These are phyloP conservation scores for Myiotriccus ornatus DNA, from an alignment of 2,797 vertebrate genomes.

Conservation along the genomic window DNA sequence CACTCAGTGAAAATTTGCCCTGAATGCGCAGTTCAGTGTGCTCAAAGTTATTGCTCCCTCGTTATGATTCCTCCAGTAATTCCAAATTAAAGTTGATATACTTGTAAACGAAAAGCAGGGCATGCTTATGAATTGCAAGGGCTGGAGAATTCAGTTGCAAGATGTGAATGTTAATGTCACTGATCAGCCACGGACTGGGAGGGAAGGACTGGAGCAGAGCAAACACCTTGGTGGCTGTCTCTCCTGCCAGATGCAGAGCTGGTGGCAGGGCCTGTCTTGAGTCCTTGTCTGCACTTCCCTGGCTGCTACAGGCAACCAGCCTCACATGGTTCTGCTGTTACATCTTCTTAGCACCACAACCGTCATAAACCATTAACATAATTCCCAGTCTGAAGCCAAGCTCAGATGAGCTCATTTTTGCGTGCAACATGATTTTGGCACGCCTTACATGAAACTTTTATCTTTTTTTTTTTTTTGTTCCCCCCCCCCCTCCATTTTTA, in stretches of 20 bases:
- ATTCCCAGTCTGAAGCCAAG: neutral
- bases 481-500: neutral
- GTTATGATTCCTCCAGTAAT: conserved; percentile 48
- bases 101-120: conserved; percentile 37
- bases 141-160: neutral
- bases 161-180: neutral
- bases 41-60: conserved; percentile 31
- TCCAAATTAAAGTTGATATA: conserved; percentile 31
- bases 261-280: neutral
- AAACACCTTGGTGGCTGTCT: neutral
- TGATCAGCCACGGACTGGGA: accelerated
- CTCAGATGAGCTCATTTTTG: neutral
- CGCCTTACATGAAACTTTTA: neutral
- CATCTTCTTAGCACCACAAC: neutral
- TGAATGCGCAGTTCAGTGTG: neutral
- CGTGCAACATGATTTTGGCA: neutral
- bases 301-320: neutral
- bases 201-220: neutral
- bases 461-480: neutral
- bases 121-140: neutral
- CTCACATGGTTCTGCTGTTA: neutral
- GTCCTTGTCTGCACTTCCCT: neutral
- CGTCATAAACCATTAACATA: neutral
- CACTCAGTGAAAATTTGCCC: neutral
- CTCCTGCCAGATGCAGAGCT: neutral